Percentiles rank a stretch among this genome's conserved stretches.
phyloP scores from a whole-genome alignment of 2,888 invertebrate genomes.

The Philaethria dido region DNA sequence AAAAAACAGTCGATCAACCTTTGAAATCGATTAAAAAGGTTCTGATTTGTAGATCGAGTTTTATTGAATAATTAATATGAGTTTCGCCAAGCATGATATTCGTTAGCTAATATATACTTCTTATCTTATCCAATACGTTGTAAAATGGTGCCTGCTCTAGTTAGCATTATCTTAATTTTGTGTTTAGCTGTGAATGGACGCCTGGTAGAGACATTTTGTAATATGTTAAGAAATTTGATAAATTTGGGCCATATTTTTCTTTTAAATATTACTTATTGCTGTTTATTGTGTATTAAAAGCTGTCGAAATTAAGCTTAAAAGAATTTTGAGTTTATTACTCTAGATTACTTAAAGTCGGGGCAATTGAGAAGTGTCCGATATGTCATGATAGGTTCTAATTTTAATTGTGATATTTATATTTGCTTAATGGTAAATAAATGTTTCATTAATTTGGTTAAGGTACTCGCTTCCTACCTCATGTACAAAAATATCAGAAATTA shows the following conservation, averaged over 20 bases:
- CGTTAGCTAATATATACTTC: constrained; percentile 1
- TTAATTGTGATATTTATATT: too few species aligned
- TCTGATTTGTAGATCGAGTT: neutral
- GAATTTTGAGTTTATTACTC: too few species aligned
- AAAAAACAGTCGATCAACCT: too few species aligned
- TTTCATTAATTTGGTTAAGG: too few species aligned
- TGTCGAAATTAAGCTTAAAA: too few species aligned
- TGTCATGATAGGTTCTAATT: too few species aligned
- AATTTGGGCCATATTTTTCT: neutral
- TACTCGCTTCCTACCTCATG: too few species aligned
- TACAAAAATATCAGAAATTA: too few species aligned
- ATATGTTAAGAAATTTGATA: neutral
- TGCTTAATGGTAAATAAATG: too few species aligned
- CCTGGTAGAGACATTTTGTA: neutral
- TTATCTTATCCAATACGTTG: constrained; percentile 27
- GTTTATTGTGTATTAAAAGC: neutral
- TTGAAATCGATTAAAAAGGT: neutral
- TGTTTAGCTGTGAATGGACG: constrained; percentile 13
- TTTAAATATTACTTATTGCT: neutral
- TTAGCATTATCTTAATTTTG: constrained; percentile 22
- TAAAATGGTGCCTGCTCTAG: constrained; percentile 21
- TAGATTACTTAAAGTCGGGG: too few species aligned
- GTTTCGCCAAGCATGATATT: neutral
- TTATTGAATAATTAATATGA: constrained; percentile 7
- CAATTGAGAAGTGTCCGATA: too few species aligned